Evolutionary conservation across 2,797 vertebrate genomes (phyloP), one percentile per base, ranked within the genome.

Genomic region (Lateolabrax maculatus): DNA sequence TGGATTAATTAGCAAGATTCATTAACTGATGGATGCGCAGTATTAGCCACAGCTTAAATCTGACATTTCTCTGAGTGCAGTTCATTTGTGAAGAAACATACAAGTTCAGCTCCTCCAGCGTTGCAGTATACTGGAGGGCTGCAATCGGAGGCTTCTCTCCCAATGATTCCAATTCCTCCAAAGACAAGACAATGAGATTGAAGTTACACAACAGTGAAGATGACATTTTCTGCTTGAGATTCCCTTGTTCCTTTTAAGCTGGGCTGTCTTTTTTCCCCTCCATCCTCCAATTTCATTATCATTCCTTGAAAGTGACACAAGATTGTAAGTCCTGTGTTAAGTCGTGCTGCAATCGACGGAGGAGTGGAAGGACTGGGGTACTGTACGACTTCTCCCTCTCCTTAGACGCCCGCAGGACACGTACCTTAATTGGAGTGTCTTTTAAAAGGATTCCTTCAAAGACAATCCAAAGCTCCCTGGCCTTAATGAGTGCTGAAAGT

Each of bases 351-450:
- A 52, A 79, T 86, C 76, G 49, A 71, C 72, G 18, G 79, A 81
- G 72, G 75, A 85, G 76, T 34, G 73, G 76, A 85, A 79, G 78
- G 80, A 83, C 78, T 12, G 51, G 76, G 68, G 71, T 85, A 21
- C 80, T 56, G 86, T 65, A 80, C 36, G 84, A 75, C 87, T 90
- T 84, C 88, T 86, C 88, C 75, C 74, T 89, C 87, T 80, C 77
- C 57, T 85, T 79, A 90, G 89, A 92, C 77, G 77, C 91, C 92
- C 89, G 90, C 92, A 94, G 93, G 94, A 94, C 93, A 91, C 77
- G 41, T 84, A 92, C 90, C 93, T 94, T 95, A 94, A 95, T 95
- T 95, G 94, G 94, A 91, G 91, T 79, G 86, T 92, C 90, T 93
- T 92, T 93, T 92, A 87, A 93, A 94, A 92, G 87, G 87, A 93